phyloP scores from a whole-genome alignment of 2,888 invertebrate genomes.

The Napeogenes sylphis region DNA sequence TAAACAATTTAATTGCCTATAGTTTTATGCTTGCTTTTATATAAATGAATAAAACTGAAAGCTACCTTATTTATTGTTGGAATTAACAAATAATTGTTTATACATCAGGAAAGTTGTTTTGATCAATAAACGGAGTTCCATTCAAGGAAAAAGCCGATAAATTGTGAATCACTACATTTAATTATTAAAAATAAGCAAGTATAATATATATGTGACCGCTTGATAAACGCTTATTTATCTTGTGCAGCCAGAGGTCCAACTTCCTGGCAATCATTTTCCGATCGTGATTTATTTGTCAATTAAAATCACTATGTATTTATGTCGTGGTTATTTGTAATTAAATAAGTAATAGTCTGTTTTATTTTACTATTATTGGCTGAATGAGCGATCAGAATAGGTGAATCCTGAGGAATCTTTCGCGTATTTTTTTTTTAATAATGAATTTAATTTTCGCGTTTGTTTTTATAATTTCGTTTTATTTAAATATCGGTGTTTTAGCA shows the following conservation, averaged over 20 bases:
- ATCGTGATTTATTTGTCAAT: constrained; percentile 6
- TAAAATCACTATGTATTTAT: constrained; percentile 11
- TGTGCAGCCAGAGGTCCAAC: constrained; percentile 14
- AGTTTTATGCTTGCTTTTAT: no score
- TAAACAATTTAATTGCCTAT: no score
- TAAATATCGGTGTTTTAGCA: constrained; percentile 20
- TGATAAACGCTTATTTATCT: constrained; percentile 26
- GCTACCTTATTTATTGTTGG: no score
- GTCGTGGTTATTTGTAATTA: constrained; percentile 8
- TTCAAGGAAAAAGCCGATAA: background rate
- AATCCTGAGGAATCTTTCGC: background rate
- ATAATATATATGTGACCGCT: constrained; percentile 15
- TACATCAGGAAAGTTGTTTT: background rate
- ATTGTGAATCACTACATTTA: background rate
- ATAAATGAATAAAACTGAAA: no score
- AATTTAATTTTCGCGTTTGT: constrained; percentile 6
- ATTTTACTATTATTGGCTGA: constrained; percentile 16
- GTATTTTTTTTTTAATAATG: constrained; percentile 8
- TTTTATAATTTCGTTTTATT: constrained; percentile 14
- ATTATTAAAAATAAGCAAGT: constrained; percentile 8
- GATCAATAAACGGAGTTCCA: background rate
- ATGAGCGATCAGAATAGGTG: background rate
- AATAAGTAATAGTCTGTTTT: constrained; percentile 14
- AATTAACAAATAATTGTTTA: background rate
- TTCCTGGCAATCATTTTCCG: constrained; percentile 25